Base-by-base conservation (phyloP, 1,140 invertebrate species). In the Drosophila guanche region DNA sequence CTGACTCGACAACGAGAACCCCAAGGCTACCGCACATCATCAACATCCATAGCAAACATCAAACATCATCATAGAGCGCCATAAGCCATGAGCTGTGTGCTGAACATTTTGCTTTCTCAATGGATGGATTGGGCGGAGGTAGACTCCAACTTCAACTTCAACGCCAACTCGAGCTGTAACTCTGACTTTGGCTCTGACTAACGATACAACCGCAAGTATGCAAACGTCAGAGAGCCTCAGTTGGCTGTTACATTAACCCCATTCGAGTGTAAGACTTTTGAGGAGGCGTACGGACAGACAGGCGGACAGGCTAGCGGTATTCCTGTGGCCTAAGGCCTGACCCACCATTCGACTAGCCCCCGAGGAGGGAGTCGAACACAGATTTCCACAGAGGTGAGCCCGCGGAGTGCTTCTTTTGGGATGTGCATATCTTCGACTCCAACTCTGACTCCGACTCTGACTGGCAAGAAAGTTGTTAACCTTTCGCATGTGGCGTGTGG, bases 391-490 rank as follows among this genome's bases (percentile, higher is more conserved):
- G 10, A 37, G 33, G 33, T 37, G 33, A 12, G 33, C 10, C 33
- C 33, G 5, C 27, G 29, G 10, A 37, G 33, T 12, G 33, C 33
- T 37, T 37, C 33, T 37, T 37, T 37, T 37, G 33, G 33, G 33
- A 37, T 37, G 10, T 4, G 16, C 16, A 20, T 20, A 37, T 33
- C 33, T 37, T 4, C 33, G 10, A 12, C 33, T 37, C 10, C 10
- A 10, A 29, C 27, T 20, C 16, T 20, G 67, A 63, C 73, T 63
- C 56, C 45, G 47, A 51, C 46, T 14, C 43, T 54, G 71, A n/a
- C 43, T 54, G 71, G 50, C 72, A 75, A 75, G 72, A 75, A 75
- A 75, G 72, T 75, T 75, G 72, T 75, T 75, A 75, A 75, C 72
- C 72, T 75, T 75, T 75, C 51, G 71, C 43, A 10, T 57, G 55